phyloP scores from a whole-genome alignment of 2,797 vertebrate genomes.

The Nothura maculosa region DNA sequence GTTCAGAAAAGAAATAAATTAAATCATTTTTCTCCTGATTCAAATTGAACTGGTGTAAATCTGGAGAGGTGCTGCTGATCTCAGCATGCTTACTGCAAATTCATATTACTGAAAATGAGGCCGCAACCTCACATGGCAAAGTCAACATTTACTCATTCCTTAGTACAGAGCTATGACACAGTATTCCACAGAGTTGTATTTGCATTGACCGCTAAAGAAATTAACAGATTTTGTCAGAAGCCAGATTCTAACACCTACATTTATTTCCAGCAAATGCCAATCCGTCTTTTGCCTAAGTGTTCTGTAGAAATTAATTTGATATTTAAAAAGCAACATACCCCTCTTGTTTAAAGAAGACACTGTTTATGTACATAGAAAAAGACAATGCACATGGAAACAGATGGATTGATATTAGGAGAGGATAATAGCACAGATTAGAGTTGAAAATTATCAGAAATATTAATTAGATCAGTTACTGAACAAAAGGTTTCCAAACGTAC shows the following conservation, averaged over 20 bases:
- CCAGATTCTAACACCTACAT: background rate
- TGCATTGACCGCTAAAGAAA: background rate
- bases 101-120: background rate
- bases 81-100: background rate
- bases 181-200: background rate
- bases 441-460: slow-evolving; percentile 53
- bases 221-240: background rate
- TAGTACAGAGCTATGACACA: background rate
- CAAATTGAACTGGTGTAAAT: background rate
- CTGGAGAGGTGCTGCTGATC: background rate
- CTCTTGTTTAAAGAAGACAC: background rate
- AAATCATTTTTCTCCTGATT: background rate
- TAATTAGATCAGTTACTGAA: slow-evolving; percentile 53
- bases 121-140: background rate
- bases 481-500: slow-evolving; percentile 36
- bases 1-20: background rate
- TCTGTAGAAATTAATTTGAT: background rate
- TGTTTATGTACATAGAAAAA: slow-evolving; percentile 7
- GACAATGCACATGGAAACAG: background rate
- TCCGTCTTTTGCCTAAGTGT: background rate
- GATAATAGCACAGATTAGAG: slow-evolving; percentile 39
- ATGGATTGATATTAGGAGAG: slow-evolving; percentile 7
- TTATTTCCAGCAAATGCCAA: background rate
- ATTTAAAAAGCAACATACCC: background rate
- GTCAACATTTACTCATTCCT: background rate